Percentiles rank a stretch among this genome's conserved stretches.
Conservation (phyloP, 2,888 invertebrate genomes). For the Abscondita cerata region DNA sequence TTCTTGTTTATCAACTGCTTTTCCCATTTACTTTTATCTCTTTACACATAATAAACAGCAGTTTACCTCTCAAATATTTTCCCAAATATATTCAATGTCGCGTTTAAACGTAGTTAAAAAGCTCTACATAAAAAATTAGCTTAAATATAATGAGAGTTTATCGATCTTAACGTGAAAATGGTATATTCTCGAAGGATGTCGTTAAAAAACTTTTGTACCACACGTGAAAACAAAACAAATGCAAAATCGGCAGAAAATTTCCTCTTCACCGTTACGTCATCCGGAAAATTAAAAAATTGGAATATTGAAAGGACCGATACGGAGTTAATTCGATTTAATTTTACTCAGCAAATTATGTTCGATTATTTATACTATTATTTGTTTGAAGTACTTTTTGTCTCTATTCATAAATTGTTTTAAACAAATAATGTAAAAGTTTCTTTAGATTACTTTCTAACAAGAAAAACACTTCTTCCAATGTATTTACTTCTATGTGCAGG, state of each 20-base stretch:
- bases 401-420: too few species aligned
- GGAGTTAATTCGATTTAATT: too few species aligned
- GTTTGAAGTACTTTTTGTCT: too few species aligned
- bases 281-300: constrained; percentile 45
- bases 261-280: constrained; percentile 44
- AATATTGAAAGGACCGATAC: constrained; percentile 23
- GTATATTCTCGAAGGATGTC: constrained; percentile 14
- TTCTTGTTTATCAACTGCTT: constrained; percentile 27
- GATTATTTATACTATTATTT: too few species aligned
- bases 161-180: constrained; percentile 17
- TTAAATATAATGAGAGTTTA: constrained; percentile 7
- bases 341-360: too few species aligned
- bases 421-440: too few species aligned
- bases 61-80: background rate
- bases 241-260: constrained; percentile 46
- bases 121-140: background rate
- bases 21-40: constrained; percentile 14
- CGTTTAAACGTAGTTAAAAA: too few species aligned
- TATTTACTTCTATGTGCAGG: too few species aligned
- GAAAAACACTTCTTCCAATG: too few species aligned
- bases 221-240: constrained; percentile 47
- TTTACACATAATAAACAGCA: constrained; percentile 19
- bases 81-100: too few species aligned
- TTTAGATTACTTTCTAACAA: too few species aligned
- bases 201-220: constrained; percentile 35